These are phyloP conservation scores for Chrysopilus asiliformis DNA, from an alignment of 2,888 invertebrate species.

Conservation along the genomic window DNA sequence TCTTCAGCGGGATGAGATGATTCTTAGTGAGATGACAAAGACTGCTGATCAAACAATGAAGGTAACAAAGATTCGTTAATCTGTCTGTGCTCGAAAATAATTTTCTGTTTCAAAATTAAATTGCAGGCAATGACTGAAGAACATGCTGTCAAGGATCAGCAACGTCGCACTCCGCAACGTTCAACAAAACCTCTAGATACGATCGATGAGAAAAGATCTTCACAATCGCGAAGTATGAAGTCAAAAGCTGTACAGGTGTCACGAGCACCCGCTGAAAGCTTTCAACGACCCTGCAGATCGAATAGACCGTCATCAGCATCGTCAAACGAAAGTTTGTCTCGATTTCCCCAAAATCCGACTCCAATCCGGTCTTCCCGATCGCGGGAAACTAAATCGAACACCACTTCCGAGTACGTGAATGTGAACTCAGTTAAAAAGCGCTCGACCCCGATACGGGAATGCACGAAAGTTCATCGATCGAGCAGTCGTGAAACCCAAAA, in stretches of 20 bases:
- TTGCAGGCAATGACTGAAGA: too few species aligned
- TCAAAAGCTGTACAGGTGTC: neutral
- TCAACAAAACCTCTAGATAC: conserved; percentile 31
- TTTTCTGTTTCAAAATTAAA: neutral
- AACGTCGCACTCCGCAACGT: too few species aligned
- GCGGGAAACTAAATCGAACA: conserved; percentile 1
- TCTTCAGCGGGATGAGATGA: conserved; percentile 33
- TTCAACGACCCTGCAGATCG: conserved; percentile 9
- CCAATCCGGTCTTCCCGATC: conserved; percentile 1
- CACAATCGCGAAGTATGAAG: conserved; percentile 1
- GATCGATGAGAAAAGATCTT: conserved; percentile 28
- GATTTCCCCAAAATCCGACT: too few species aligned
- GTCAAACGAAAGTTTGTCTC: conserved; percentile 15
- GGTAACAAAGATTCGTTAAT: conserved; percentile 19
- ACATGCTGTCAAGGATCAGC: too few species aligned
- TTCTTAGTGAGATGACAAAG: conserved; percentile 43
- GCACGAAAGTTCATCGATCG: conserved; percentile 35
- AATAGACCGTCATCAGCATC: conserved; percentile 15
- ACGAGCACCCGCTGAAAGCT: conserved; percentile 21
- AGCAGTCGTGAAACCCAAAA: conserved; percentile 38
- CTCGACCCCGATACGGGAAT: conserved; percentile 4
- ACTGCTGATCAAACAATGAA: conserved; percentile 45
- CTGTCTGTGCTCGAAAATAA: neutral
- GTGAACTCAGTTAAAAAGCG: conserved; percentile 5
- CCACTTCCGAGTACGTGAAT: conserved; percentile 6